Base-by-base conservation (phyloP, 1,140 invertebrate species). In the Bombus difficillimus region DNA sequence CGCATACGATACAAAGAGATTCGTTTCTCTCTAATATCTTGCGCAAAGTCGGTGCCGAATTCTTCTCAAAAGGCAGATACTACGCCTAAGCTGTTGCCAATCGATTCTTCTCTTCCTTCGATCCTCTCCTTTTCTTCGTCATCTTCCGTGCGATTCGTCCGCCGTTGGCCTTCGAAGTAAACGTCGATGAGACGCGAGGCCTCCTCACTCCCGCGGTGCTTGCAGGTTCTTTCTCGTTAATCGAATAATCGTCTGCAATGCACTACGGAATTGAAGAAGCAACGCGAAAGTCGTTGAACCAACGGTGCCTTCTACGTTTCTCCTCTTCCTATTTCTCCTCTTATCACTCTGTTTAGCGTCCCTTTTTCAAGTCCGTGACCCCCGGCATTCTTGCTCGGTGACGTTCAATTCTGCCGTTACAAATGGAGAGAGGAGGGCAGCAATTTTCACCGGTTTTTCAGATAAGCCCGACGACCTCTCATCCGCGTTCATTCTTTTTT, bases 231-330 rank as follows among this genome's bases (percentile, higher is more conserved):
- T 91, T 88, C 88, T 90, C 76, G 85, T 96, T 93, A 95, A 95
- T 96, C 95, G 92, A 94, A 96, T 92, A 95, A 96, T 96, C 97
- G 97, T 97, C 97, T 98, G 97, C 97, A 98, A 98, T 98, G 97
- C 97, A 98, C 97, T 98, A 98, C 97, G 97, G 97, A 98, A 98
- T 98, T 98, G 97, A 98, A 95, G 96, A 94, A 95, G 96, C 95
- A 94, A 96, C 95, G 93, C 93, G 93, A 93, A 22, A 53, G 18
- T 53, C 18, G 18, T 53, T 8, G 47, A 53, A 53, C 47, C 47
- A 53, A 18, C 47, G 6, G 28, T 0, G 13, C 74, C 47, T 28
- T 28, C 10, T 9, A 34, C 34, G 22, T 28, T 18, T 69, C 68
- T 43, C n/a, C 12, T 80, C 79, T 69, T 3, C 39, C 25, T 84